Percentiles rank a stretch among this genome's conserved stretches.
Conservation (phyloP, 1,140 invertebrate species). For the Panagrolaimus sp. region DNA sequence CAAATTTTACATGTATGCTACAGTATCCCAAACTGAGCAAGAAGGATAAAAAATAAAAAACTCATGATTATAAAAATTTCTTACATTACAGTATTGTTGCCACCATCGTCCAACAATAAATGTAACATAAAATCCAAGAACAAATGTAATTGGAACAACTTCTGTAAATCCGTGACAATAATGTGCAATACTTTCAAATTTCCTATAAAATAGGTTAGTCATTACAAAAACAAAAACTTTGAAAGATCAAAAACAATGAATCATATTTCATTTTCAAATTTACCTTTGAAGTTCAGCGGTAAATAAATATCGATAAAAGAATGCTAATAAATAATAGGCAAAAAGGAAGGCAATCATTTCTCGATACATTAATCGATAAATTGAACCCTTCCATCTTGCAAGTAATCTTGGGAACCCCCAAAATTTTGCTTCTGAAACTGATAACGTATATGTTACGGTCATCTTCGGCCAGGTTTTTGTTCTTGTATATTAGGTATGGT, state of each 20-base stretch:
- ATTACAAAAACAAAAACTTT: background rate
- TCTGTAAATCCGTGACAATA: conserved; percentile 60
- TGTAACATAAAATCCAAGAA: conserved; percentile 85
- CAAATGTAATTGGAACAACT: conserved; percentile 73
- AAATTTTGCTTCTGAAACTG: conserved; percentile 52
- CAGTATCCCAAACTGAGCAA: too few relatives aligned
- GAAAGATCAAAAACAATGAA: too few relatives aligned
- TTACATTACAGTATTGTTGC: conserved; percentile 74
- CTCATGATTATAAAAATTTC: too few relatives aligned
- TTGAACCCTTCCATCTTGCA: conserved; percentile 65
- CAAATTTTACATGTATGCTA: too few relatives aligned
- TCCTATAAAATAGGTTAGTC: conserved; percentile 42
- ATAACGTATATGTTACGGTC: conserved; percentile 60
- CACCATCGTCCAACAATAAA: conserved; percentile 85
- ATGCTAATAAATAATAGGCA: conserved; percentile 38
- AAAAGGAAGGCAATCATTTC: conserved; percentile 52
- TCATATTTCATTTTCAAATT: conserved; percentile 26
- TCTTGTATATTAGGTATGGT: too few relatives aligned
- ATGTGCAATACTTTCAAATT: conserved; percentile 60
- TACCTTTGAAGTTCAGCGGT: conserved; percentile 29
- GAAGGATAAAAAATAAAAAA: too few relatives aligned
- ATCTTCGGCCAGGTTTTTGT: conserved; percentile 29
- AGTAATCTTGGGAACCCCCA: conserved; percentile 56
- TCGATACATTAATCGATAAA: conserved; percentile 59
- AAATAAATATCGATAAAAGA: conserved; percentile 36